These are phyloP conservation scores for Drosophila orosa DNA, from an alignment of 1,140 invertebrate genomes.

Conservation along the genomic window DNA sequence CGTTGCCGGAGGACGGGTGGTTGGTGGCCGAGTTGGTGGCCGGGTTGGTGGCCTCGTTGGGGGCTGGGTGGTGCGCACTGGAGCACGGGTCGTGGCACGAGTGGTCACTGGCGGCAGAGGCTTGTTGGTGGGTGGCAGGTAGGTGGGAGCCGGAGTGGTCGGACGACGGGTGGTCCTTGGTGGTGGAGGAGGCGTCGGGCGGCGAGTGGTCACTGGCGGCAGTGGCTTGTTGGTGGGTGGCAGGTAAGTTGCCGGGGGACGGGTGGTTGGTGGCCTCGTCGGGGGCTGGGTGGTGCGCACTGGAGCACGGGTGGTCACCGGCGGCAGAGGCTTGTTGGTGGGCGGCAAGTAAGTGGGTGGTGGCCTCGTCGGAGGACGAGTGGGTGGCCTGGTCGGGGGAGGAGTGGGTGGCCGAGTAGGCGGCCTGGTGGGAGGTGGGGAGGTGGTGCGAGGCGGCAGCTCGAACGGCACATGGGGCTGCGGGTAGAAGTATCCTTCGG, in stretches of 20 bases:
- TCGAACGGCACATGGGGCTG: conserved; percentile 71
- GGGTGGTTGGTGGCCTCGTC: conserved; percentile 37
- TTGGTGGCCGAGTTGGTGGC: conserved; percentile 24
- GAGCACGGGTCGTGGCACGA: conserved; percentile 24
- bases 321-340: conserved; percentile 59
- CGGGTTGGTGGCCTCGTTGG: conserved; percentile 16
- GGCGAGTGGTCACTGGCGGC: conserved; percentile 49
- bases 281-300: conserved; percentile 44
- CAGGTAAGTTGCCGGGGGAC: conserved; percentile 60
- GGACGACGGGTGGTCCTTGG: conserved; percentile 33
- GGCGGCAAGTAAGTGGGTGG: conserved; percentile 70
- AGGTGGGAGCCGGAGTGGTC: conserved; percentile 47
- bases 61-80: conserved; percentile 29
- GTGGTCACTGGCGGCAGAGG: conserved; percentile 32
- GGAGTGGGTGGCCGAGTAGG: conserved; percentile 51
- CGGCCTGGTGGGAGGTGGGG: conserved; percentile 51
- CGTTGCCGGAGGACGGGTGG: conserved; percentile 42
- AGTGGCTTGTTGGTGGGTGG: conserved; percentile 61
- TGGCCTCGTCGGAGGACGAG: conserved; percentile 47
- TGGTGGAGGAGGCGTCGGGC: conserved; percentile 25
- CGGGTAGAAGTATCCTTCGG: conserved; percentile 76
- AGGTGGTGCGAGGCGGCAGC: conserved; percentile 57
- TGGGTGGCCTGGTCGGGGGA: conserved; percentile 44
- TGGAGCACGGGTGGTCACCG: conserved; percentile 50
- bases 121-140: conserved; percentile 57